These are phyloP conservation scores for Microchirus variegatus DNA, from an alignment of 2,797 vertebrate species.

Conservation along the genomic window DNA sequence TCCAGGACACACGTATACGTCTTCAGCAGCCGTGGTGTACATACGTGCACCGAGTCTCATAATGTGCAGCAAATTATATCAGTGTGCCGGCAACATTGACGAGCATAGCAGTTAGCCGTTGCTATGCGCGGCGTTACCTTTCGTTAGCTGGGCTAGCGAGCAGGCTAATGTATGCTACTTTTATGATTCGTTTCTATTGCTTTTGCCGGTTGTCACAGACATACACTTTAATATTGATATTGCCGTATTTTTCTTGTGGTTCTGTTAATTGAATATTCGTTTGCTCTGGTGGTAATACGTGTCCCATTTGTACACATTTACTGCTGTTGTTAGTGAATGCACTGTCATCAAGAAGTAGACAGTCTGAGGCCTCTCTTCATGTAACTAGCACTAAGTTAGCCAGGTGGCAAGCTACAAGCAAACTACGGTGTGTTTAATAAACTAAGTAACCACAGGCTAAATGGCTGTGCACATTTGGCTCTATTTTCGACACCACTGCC, in stretches of 20 bases:
- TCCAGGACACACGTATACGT: not conserved
- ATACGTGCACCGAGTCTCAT: not conserved
- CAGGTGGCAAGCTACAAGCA: constrained; percentile 14
- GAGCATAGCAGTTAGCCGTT: constrained; percentile 63
- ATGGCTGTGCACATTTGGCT: not conserved
- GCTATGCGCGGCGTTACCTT: constrained; percentile 59
- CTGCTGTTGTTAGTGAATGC: constrained; percentile 69
- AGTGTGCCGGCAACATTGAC: constrained; percentile 55
- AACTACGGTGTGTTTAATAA: constrained; percentile 6
- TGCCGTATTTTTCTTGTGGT: not conserved
- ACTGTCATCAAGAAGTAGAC: constrained; percentile 81
- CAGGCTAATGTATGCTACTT: constrained; percentile 59
- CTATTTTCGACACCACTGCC: not conserved
- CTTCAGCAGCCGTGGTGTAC: not conserved
- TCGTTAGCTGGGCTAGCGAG: constrained; percentile 46
- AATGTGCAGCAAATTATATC: not conserved
- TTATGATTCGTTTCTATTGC: constrained; percentile 28
- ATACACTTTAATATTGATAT: not conserved
- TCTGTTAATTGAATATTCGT: not conserved
- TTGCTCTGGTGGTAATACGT: constrained; percentile 6
- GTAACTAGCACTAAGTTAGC: constrained; percentile 43
- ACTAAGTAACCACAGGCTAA: too few species aligned
- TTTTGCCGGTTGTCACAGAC: not conserved
- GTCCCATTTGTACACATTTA: constrained; percentile 34
- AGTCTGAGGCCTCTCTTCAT: constrained; percentile 72